phyloP scores from a whole-genome alignment of 2,113 vertebrate species.

The Ginglymostoma cirratum region DNA sequence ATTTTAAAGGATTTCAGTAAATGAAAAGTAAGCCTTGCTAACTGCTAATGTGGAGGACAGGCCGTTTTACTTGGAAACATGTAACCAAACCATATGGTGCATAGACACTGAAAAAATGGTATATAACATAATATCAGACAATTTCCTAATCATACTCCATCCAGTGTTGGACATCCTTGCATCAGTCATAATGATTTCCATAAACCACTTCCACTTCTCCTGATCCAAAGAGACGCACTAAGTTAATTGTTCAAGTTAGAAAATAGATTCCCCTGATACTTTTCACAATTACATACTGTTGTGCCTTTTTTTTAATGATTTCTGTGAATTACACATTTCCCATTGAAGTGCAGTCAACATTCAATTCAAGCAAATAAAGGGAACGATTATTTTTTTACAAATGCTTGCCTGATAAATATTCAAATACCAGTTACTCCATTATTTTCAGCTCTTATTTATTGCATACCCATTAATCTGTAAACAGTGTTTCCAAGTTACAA shows the following conservation, averaged over 20 bases:
- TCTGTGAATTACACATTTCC: neutral
- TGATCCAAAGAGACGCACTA: neutral
- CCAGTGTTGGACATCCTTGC: neutral
- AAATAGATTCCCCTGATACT: slow-evolving; percentile 2
- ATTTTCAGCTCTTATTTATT: neutral
- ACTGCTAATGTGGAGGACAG: neutral
- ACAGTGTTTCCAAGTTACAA: neutral
- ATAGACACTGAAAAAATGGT: neutral
- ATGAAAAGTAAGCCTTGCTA: neutral
- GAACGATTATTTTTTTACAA: neutral
- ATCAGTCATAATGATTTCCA: slow-evolving; percentile 2
- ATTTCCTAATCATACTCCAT: neutral
- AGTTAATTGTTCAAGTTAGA: neutral
- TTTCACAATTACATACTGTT: neutral
- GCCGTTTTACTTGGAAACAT: neutral
- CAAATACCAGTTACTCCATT: neutral
- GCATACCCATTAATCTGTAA: neutral
- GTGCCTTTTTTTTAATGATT: neutral
- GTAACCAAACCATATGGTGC: neutral
- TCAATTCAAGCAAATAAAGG: neutral
- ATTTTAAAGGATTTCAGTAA: neutral
- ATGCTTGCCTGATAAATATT: neutral
- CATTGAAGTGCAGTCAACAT: neutral
- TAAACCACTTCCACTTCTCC: neutral
- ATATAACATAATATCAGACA: neutral